Percentiles rank a stretch among this genome's conserved stretches.
Evolutionary conservation across 1,140 invertebrate species (phyloP).

Genomic region (Meloidogyne floridensis): DNA sequence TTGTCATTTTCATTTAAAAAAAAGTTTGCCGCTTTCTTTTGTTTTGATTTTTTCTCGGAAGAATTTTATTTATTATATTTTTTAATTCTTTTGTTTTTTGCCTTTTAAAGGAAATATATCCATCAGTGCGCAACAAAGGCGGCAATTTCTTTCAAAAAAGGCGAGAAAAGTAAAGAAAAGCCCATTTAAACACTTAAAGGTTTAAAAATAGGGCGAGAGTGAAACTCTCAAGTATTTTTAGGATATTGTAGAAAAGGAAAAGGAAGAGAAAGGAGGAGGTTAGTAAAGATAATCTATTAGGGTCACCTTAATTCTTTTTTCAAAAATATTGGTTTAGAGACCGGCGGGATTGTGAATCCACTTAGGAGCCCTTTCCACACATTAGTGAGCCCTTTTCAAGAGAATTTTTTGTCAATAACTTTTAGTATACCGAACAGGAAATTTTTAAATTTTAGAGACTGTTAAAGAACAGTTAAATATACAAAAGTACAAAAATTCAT

Average conservation of each 20-base stretch:
- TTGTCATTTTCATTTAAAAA: background rate
- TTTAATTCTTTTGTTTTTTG: background rate
- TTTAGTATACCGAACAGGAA: too few species aligned
- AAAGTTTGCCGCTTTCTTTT: slow-evolving; percentile 1
- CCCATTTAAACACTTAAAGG: slow-evolving; percentile 2
- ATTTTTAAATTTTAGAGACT: too few species aligned
- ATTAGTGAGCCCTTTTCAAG: too few species aligned
- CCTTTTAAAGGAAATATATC: background rate
- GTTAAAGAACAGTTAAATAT: too few species aligned
- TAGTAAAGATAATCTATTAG: too few species aligned
- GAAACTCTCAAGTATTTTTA: slow-evolving; percentile 8
- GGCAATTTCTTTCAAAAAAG: background rate
- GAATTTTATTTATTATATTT: slow-evolving; percentile 1
- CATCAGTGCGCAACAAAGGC: slow-evolving; percentile 1
- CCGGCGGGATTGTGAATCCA: background rate
- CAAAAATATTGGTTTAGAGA: too few species aligned
- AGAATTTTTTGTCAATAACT: too few species aligned
- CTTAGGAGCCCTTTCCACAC: background rate
- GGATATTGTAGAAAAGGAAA: background rate
- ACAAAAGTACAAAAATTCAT: too few species aligned
- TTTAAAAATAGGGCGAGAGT: background rate
- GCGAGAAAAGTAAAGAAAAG: background rate
- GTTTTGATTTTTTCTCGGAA: background rate
- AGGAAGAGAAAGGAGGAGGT: background rate
- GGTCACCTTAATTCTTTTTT: too few species aligned